phyloP scores from a whole-genome alignment of 2,113 vertebrate genomes.

The Oryzias melastigma region DNA sequence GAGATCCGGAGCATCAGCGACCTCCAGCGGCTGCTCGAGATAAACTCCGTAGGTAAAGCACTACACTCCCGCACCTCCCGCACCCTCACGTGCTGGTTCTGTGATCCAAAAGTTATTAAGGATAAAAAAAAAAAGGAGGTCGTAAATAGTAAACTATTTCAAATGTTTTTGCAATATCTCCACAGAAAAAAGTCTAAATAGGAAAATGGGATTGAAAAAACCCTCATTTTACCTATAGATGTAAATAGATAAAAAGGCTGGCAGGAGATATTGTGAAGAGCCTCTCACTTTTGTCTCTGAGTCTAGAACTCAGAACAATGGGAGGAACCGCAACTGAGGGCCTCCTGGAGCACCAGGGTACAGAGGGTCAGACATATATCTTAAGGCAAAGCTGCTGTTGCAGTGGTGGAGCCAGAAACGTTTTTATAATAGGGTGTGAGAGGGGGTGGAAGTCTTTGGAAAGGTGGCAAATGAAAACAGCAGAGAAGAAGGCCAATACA shows the following conservation, averaged over 20 bases:
- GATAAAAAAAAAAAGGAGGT: neutral
- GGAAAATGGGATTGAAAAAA: too few relatives aligned
- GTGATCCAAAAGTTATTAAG: neutral
- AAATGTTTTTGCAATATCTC: too few relatives aligned
- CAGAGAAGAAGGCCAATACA: too few relatives aligned
- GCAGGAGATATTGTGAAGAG: neutral
- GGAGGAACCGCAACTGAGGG: neutral
- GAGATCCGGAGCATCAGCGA: slow-evolving; percentile 95
- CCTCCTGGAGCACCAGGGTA: neutral
- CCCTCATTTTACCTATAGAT: too few relatives aligned
- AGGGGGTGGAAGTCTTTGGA: too few relatives aligned
- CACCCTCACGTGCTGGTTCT: neutral
- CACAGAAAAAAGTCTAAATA: too few relatives aligned
- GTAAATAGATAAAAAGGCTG: neutral
- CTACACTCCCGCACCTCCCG: slow-evolving; percentile 59
- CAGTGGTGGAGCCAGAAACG: too few relatives aligned
- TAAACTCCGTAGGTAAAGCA: slow-evolving; percentile 97
- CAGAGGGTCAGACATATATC: slow-evolving; percentile 3
- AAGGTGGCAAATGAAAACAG: too few relatives aligned
- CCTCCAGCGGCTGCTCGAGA: slow-evolving; percentile 95
- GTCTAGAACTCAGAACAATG: slow-evolving; percentile 6
- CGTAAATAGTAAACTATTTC: neutral
- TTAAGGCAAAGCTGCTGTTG: neutral
- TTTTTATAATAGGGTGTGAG: too few relatives aligned
- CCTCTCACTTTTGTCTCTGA: slow-evolving; percentile 4